Base-by-base conservation (phyloP, 2,888 invertebrate genomes). In the Andricus curvator region DNA sequence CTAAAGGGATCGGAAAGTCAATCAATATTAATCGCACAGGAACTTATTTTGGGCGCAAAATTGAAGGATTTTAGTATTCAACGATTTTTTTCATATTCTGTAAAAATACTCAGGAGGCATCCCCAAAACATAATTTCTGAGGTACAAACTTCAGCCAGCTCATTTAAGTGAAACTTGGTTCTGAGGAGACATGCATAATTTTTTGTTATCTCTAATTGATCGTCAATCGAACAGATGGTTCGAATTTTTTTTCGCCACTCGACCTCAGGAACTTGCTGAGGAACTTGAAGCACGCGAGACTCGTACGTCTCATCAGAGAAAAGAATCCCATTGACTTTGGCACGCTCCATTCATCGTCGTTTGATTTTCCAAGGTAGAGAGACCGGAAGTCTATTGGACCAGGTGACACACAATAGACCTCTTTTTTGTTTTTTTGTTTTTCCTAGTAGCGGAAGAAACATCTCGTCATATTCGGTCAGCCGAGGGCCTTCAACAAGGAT, bases 261-360 rank as follows among this genome's bases (percentile, higher is more conserved):
- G 20, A 11, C 17, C 51, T 25, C 17, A 33, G 33, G 74, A 74
- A 74, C 33, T 56, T 74, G 29, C 51, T 25, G 8, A n/a, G 51
- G 74, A 74, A 74, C 33, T 56, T 74, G 20, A 74, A 74, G 51
- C 56, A 51, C 56, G 74, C 56, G 33, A 74, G 15, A 22, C 56
- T 56, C 74, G 56, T 33, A 51, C 20, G 20, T 33, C 74, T 56
- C 33, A 56, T 56, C 56, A 56, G n/a, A 51, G 74, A 20, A 33
- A 56, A 74, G 48, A 48, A 74, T 74, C 48, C n/a, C 74, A 74
- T 74, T 74, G 74, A 74, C 51, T 74, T 74, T 56, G 56, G 74
- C 74, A 74, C 33, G 56, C 9, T 74, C 56, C 74, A 74, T 74
- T 74, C 74, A 74, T 33, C 62, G 56, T 20, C 29, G n/a, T 56